Conservation (phyloP, 2,888 invertebrate species). For the Pachymerium ferrugineum region DNA sequence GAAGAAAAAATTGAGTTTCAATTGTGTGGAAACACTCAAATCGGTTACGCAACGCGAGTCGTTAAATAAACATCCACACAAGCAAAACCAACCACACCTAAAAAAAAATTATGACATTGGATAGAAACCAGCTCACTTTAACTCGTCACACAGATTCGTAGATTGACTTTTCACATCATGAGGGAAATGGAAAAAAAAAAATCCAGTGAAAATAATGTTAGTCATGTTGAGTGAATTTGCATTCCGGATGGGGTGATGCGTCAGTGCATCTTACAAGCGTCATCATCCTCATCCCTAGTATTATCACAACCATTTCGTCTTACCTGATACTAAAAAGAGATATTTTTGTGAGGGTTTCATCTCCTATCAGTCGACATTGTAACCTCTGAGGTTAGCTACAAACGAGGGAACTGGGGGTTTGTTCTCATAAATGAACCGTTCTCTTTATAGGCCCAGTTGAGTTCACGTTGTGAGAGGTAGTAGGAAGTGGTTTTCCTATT, state of each 20-base stretch:
- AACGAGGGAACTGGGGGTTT: neutral
- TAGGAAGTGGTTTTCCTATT: neutral
- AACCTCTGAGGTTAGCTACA: neutral
- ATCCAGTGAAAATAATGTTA: neutral
- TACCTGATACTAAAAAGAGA: neutral
- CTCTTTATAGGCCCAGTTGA: neutral
- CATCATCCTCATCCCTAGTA: neutral
- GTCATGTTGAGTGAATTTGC: neutral
- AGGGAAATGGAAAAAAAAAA: too few relatives aligned
- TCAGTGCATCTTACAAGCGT: neutral
- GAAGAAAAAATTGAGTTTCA: too few relatives aligned
- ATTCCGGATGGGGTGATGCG: neutral
- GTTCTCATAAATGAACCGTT: neutral
- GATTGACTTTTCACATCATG: too few relatives aligned
- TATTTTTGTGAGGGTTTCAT: constrained; percentile 1
- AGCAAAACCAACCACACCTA: too few relatives aligned
- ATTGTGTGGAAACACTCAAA: too few relatives aligned
- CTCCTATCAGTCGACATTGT: neutral
- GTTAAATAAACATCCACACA: too few relatives aligned
- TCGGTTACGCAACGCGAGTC: too few relatives aligned
- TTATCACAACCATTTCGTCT: neutral
- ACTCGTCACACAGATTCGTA: too few relatives aligned
- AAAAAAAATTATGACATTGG: too few relatives aligned
- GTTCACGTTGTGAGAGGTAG: neutral
- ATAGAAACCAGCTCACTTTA: too few relatives aligned